Percentiles rank a stretch among this genome's conserved stretches.
These are phyloP conservation scores for Cyclura pinguis DNA, from an alignment of 2,797 vertebrate species.

Conservation along the genomic window DNA sequence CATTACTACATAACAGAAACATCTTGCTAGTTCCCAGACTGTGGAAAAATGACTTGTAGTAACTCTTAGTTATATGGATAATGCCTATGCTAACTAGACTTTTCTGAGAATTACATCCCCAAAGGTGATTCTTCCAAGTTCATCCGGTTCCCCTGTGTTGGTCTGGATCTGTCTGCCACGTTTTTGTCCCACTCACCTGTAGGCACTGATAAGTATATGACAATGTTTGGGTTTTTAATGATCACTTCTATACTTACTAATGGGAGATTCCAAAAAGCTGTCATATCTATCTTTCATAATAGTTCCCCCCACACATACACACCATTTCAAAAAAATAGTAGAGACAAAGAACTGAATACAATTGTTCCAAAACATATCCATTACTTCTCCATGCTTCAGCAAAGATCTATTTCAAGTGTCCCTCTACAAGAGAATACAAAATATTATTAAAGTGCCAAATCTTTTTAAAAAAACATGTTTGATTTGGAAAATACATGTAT, in stretches of 20 bases:
- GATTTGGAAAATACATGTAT: not conserved
- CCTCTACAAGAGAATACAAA: not conserved
- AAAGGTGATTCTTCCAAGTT: no score
- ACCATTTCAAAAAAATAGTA: not conserved
- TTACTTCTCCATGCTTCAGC: not conserved
- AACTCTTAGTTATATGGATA: no score
- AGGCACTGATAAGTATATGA: not conserved
- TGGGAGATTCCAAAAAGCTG: not conserved
- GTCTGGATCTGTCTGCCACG: not conserved
- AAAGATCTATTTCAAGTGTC: no score
- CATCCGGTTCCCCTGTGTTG: not conserved
- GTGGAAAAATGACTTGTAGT: no score
- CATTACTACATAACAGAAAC: not conserved
- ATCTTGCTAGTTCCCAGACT: no score
- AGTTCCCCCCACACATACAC: not conserved
- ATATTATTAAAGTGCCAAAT: not conserved
- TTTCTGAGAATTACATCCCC: no score
- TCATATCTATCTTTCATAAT: not conserved
- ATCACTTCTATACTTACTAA: not conserved
- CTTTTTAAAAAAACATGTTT: not conserved
- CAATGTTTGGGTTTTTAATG: not conserved
- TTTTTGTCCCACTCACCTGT: not conserved
- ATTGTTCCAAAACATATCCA: not conserved
- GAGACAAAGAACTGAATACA: not conserved
- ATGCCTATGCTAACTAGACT: no score